Base-by-base conservation (phyloP, 2,888 invertebrate species). In the Drosophila nigritarsus region DNA sequence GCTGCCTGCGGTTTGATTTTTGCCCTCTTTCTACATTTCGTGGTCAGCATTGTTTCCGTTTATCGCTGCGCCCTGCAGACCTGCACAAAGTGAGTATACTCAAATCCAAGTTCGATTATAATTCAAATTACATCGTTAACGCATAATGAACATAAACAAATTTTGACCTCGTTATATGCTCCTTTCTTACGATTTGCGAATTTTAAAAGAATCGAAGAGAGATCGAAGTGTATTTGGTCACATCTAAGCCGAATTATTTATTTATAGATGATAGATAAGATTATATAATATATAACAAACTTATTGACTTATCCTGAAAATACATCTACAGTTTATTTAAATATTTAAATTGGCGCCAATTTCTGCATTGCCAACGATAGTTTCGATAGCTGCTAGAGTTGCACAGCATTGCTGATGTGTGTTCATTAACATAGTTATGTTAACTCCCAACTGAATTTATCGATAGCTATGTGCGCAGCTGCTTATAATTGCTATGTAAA, bases 11-110 rank as follows among this genome's bases (percentile, higher is more conserved):
- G 92, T 42, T 74, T 93, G 60, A 90, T 93, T 59, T 92, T 93
- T 63, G 83, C 92, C 7, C 82, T 93, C 15, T 90, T 91, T 71
- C 70, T 93, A 54, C 93, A 93, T 77, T 91, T 93, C 56, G 85
- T 92, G 36, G 91, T 93, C 24, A 93, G 93, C 78, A 91, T 93
- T 59, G 88, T 92, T 30, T 93, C 93, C 0, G 93, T 93, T 20
- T 93, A 93, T 72, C 90, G 92, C 59, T 92, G 92, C 60, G 92
- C 93, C 30, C 78, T 92, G 49, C 91, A 92, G 75, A 87, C 92
- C 32, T 93, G 92, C 75, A 91, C 91, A 67, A 92, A 92, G 93
- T 93, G 77, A 92, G 92, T 89, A 73, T 20, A 54, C 24, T 53
- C 1, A 51, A 15, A 45, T 45, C 24, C 24, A 24, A 15, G 24